Percentiles rank a stretch among this genome's conserved stretches.
These are phyloP conservation scores for Anisognathus igniventris DNA, from an alignment of 2,797 vertebrate species.

Conservation along the genomic window DNA sequence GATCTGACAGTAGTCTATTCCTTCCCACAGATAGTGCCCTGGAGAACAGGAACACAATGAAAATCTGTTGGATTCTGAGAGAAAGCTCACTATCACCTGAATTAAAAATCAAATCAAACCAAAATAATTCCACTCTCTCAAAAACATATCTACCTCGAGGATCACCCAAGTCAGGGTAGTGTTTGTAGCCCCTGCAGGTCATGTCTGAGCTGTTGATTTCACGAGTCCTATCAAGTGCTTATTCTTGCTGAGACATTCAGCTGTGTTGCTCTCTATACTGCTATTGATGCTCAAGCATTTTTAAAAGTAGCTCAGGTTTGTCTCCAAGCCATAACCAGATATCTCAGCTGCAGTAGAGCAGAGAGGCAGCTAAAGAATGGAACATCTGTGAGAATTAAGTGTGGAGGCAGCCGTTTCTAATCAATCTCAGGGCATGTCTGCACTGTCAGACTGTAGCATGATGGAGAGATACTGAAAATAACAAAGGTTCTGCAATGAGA, in stretches of 20 bases:
- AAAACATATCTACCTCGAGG: neutral
- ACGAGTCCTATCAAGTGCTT: accelerated
- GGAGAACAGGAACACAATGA: neutral
- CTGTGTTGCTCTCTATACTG: neutral
- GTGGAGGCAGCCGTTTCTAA: neutral
- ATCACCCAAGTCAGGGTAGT: neutral
- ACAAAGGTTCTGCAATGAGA: neutral
- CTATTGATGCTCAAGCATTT: neutral
- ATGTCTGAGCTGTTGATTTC: neutral
- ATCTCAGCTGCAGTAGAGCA: neutral
- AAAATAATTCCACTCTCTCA: neutral
- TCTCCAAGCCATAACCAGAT: neutral
- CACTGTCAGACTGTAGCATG: neutral
- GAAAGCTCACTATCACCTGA: neutral
- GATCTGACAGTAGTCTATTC: neutral
- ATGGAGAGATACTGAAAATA: conserved; percentile 7
- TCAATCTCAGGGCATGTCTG: neutral
- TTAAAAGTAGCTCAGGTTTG: neutral
- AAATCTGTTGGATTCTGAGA: neutral
- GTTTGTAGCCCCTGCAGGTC: neutral
- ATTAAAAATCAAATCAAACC: neutral
- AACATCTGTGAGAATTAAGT: conserved; percentile 27
- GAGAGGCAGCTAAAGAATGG: neutral
- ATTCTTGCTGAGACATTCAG: neutral
- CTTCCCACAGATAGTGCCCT: neutral